These are phyloP conservation scores for Coryphaenoides rupestris DNA, from an alignment of 2,113 vertebrate genomes.

Conservation along the genomic window DNA sequence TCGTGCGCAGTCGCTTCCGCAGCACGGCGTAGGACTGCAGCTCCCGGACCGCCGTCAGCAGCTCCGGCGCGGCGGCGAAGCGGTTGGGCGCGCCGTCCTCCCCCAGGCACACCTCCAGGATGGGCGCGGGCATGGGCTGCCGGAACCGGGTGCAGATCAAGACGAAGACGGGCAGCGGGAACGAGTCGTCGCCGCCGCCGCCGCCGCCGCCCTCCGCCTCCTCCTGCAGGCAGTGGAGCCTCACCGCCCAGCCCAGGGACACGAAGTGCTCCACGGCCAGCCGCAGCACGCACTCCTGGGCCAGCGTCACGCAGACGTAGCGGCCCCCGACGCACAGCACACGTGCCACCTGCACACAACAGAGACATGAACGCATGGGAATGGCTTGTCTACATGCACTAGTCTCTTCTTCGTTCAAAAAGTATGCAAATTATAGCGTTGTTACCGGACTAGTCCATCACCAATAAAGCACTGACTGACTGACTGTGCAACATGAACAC, in stretches of 20 bases:
- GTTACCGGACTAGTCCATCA: too few relatives aligned
- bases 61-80: slow-evolving; percentile 59
- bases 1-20: slow-evolving; percentile 80
- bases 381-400: too few relatives aligned
- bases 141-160: slow-evolving; percentile 93
- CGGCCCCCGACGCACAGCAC: slow-evolving; percentile 86
- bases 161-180: slow-evolving; percentile 85
- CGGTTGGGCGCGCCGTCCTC: slow-evolving; percentile 80
- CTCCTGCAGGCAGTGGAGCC: slow-evolving; percentile 82
- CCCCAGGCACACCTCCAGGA: slow-evolving; percentile 87
- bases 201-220: too few relatives aligned
- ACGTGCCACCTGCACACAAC: slow-evolving; percentile 70
- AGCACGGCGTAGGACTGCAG: slow-evolving; percentile 86
- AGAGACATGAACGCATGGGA: too few relatives aligned
- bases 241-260: slow-evolving; percentile 83
- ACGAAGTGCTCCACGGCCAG: slow-evolving; percentile 85
- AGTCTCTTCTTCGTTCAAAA: too few relatives aligned
- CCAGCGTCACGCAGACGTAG: slow-evolving; percentile 92
- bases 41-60: slow-evolving; percentile 82
- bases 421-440: too few relatives aligned
- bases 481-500: background rate
- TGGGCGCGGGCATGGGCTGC: slow-evolving; percentile 68
- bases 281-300: slow-evolving; percentile 86
- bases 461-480: too few relatives aligned
- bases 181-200: slow-evolving; percentile 66